Percentiles rank a stretch among this genome's conserved stretches.
Evolutionary conservation across 2,113 vertebrate genomes (phyloP).

Genomic region (Sceloporus undulatus): DNA sequence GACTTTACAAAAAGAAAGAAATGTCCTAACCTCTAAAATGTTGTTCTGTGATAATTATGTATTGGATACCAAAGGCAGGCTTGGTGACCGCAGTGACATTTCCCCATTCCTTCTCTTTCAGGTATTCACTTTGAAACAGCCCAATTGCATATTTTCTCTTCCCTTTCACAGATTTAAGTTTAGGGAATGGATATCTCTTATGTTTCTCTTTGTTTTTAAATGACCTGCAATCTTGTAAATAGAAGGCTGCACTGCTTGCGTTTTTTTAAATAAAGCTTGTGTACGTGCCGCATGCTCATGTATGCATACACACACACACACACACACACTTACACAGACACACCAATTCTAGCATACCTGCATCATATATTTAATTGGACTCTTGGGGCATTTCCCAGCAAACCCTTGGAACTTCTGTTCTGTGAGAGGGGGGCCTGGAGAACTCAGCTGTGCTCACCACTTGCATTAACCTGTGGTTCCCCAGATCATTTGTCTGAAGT

Average conservation of each 20-base stretch:
- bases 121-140: constrained; percentile 70
- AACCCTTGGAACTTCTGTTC: neutral
- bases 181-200: neutral
- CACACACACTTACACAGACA: neutral
- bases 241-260: neutral
- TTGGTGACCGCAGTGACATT: constrained; percentile 65
- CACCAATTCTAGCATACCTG: neutral
- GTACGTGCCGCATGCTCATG: neutral
- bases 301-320: neutral
- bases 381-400: neutral
- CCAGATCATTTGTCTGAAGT: neutral
- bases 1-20: neutral
- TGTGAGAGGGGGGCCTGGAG: neutral
- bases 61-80: constrained; percentile 62
- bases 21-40: constrained; percentile 61
- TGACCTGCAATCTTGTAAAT: neutral
- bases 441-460: too few relatives aligned
- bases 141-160: constrained; percentile 57
- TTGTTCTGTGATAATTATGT: constrained; percentile 66
- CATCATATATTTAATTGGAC: neutral
- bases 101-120: constrained; percentile 82
- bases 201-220: constrained; percentile 2
- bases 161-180: constrained; percentile 41
- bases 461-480: neutral
- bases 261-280: neutral